phyloP scores from a whole-genome alignment of 2,113 vertebrate genomes.

The Aphyosemion australe region DNA sequence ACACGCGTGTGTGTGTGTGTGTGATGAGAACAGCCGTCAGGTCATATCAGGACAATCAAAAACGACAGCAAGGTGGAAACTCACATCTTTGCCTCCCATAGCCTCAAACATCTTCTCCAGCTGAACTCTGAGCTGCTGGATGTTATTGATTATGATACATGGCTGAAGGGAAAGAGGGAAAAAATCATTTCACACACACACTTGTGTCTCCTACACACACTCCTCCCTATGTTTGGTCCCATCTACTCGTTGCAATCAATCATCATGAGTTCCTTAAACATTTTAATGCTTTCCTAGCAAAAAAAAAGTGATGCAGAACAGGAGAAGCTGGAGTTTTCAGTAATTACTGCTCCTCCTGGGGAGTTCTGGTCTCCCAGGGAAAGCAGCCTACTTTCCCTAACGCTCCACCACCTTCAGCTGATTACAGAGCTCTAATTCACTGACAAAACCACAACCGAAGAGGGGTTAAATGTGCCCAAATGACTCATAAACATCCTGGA shows the following conservation, averaged over 20 bases:
- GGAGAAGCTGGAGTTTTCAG: conserved; percentile 38
- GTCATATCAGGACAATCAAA: neutral
- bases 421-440: conserved; percentile 63
- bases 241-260: conserved; percentile 50
- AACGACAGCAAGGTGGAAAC: conserved; percentile 40
- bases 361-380: conserved; percentile 43
- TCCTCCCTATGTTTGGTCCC: conserved; percentile 3
- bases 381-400: conserved; percentile 31
- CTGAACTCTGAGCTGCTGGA: conserved; percentile 95
- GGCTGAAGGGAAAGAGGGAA: conserved; percentile 73
- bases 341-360: conserved; percentile 53
- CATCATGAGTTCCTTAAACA: conserved; percentile 21
- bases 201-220: neutral
- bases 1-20: neutral
- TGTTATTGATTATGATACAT: conserved; percentile 99
- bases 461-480: conserved; percentile 24
- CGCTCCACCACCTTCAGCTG: conserved; percentile 59
- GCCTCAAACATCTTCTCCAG: conserved; percentile 99
- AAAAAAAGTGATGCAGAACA: conserved; percentile 38
- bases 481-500: conserved; percentile 25
- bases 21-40: neutral
- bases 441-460: conserved; percentile 49
- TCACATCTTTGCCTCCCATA: conserved; percentile 95
- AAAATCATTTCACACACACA: conserved; percentile 23
- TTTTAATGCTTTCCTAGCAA: conserved; percentile 41